Evolutionary conservation across 2,113 vertebrate genomes (phyloP).

Genomic region (Alouatta palliata): DNA sequence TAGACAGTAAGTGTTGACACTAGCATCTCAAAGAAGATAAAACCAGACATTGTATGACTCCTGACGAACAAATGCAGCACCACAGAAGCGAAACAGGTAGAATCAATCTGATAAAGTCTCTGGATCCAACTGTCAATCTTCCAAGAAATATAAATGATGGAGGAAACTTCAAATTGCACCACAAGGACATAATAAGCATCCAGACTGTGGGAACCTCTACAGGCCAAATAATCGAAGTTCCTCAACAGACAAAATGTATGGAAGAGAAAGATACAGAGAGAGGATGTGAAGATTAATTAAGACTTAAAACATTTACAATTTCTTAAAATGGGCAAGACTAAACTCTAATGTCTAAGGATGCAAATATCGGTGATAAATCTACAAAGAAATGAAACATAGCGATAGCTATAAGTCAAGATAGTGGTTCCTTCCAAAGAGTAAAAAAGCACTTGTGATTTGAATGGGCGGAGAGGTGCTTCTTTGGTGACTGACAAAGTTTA

Average conservation of each 20-base stretch:
- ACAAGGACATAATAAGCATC: not conserved
- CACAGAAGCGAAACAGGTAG: not conserved
- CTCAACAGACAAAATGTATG: not conserved
- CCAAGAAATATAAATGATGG: not conserved
- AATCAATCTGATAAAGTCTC: not conserved
- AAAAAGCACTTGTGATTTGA: not conserved
- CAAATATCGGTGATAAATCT: not conserved
- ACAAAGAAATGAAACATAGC: not conserved
- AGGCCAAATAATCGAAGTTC: not conserved
- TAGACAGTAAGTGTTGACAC: not conserved
- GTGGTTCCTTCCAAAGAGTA: not conserved
- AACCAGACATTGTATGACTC: not conserved
- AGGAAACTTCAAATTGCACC: not conserved
- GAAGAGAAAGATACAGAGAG: not conserved
- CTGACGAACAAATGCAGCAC: not conserved
- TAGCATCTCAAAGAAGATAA: not conserved
- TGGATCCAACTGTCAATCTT: not conserved
- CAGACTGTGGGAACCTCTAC: not conserved
- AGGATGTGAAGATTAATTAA: not conserved
- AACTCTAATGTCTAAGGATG: not conserved
- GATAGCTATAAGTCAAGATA: not conserved
- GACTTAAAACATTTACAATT: not conserved
- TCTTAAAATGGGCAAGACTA: not conserved
- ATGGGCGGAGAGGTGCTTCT: not conserved
- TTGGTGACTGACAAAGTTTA: not conserved